A percentile compares a stretch with the other conserved stretches of the same genome.
These are phyloP conservation scores for Rhogogaster chlorosoma DNA, from an alignment of 2,888 invertebrate species.

Conservation along the genomic window DNA sequence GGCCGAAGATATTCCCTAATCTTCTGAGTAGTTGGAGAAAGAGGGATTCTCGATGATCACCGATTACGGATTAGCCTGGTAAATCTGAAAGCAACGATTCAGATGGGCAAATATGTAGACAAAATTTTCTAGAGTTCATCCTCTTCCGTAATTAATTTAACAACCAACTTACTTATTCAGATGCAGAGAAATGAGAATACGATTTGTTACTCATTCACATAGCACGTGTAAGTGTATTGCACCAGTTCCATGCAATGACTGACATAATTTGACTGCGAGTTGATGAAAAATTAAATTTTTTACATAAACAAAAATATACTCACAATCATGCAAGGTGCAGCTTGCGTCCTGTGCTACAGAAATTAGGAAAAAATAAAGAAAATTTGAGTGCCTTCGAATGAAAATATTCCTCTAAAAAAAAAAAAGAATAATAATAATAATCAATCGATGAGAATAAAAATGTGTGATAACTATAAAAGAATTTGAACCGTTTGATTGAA, in stretches of 20 bases:
- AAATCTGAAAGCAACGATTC: slow-evolving; percentile 60
- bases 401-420: neutral
- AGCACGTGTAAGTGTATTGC: neutral
- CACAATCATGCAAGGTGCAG: slow-evolving; percentile 44
- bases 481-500: neutral
- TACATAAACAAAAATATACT: slow-evolving; percentile 31
- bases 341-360: slow-evolving; percentile 30
- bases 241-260: slow-evolving; percentile 18
- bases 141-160: neutral
- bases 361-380: neutral
- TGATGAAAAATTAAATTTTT: neutral
- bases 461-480: neutral
- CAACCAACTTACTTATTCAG: slow-evolving; percentile 7
- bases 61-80: slow-evolving; percentile 60
- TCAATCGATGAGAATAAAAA: neutral
- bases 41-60: slow-evolving; percentile 15
- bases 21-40: slow-evolving; percentile 39
- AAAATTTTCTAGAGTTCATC: neutral
- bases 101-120: neutral
- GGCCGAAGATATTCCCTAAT: slow-evolving; percentile 53
- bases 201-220: slow-evolving; percentile 8
- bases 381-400: neutral
- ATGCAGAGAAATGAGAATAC: slow-evolving; percentile 26
- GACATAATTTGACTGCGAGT: neutral
- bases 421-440: neutral